A percentile compares a stretch with the other conserved stretches of the same genome.
phyloP scores from a whole-genome alignment of 2,797 vertebrate genomes.

The Muraenolepis orangiensis region DNA sequence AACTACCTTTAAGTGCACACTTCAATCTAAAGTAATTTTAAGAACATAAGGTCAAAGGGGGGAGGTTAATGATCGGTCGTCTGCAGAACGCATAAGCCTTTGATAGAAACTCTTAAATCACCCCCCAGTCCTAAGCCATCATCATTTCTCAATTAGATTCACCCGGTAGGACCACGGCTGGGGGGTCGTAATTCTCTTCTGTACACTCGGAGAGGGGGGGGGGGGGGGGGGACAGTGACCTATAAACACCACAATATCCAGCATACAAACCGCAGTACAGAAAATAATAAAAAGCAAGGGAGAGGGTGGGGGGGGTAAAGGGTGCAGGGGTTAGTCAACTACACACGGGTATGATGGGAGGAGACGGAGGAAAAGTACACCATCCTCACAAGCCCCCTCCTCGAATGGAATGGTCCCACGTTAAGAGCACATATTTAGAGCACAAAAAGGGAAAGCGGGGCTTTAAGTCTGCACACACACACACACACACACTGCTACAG shows the following conservation, averaged over 20 bases:
- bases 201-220: too few relatives aligned
- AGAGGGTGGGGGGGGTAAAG: too few relatives aligned
- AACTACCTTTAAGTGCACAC: slow-evolving; percentile 69
- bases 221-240: slow-evolving; percentile 82
- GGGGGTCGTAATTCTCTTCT: slow-evolving; percentile 78
- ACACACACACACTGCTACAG: slow-evolving; percentile 71
- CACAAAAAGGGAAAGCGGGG: slow-evolving; percentile 76
- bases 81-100: slow-evolving; percentile 67
- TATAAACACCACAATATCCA: slow-evolving; percentile 88
- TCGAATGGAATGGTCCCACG: slow-evolving; percentile 79
- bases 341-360: slow-evolving; percentile 78
- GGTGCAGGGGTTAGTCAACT: slow-evolving; percentile 69
- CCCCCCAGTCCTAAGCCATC: slow-evolving; percentile 82
- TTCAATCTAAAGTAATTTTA: slow-evolving; percentile 71
- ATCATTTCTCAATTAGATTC: slow-evolving; percentile 77
- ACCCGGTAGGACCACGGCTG: slow-evolving; percentile 76
- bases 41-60: slow-evolving; percentile 66
- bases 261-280: slow-evolving; percentile 81
- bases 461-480: slow-evolving; percentile 55
- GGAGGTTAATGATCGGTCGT: slow-evolving; percentile 63
- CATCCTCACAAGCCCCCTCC: slow-evolving; percentile 75
- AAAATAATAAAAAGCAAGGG: slow-evolving; percentile 51
- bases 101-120: slow-evolving; percentile 73
- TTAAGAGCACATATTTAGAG: slow-evolving; percentile 82
- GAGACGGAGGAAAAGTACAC: neutral